phyloP scores from a whole-genome alignment of 2,797 vertebrate genomes.

The Pseudopleuronectes americanus region DNA sequence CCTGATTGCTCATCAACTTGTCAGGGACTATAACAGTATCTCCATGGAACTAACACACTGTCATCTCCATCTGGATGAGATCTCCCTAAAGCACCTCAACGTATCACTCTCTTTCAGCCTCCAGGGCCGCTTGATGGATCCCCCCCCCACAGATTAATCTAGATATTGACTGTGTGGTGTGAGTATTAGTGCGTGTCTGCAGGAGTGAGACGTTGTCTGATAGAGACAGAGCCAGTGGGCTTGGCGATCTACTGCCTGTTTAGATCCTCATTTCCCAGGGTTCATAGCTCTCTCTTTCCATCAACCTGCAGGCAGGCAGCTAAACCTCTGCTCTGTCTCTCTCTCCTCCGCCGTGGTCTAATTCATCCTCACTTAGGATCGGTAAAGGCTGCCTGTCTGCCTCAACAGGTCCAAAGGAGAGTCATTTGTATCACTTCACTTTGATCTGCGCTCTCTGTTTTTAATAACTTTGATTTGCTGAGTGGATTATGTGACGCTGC shows the following conservation, averaged over 20 bases:
- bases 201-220: slow-evolving; percentile 45
- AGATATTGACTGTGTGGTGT: slow-evolving; percentile 61
- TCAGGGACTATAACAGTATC: slow-evolving; percentile 35
- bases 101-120: slow-evolving; percentile 68
- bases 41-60: slow-evolving; percentile 36
- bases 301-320: slow-evolving; percentile 68
- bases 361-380: slow-evolving; percentile 67
- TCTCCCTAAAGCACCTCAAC: slow-evolving; percentile 50
- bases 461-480: slow-evolving; percentile 42
- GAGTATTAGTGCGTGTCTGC: slow-evolving; percentile 38
- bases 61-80: slow-evolving; percentile 43
- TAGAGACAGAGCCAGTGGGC: slow-evolving; percentile 61
- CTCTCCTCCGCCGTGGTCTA: slow-evolving; percentile 42
- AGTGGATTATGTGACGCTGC: slow-evolving; percentile 14
- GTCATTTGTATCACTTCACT: slow-evolving; percentile 40
- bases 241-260: slow-evolving; percentile 79
- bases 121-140: slow-evolving; percentile 75
- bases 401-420: slow-evolving; percentile 50
- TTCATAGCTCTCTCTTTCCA: slow-evolving; percentile 76
- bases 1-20: slow-evolving; percentile 24
- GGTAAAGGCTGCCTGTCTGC: slow-evolving; percentile 55
- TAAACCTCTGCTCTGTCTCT: slow-evolving; percentile 51
- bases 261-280: slow-evolving; percentile 79
- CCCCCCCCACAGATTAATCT: slow-evolving; percentile 75
- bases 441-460: slow-evolving; percentile 34